Evolutionary conservation across 1,140 invertebrate species (phyloP).

Genomic region (Zaprionus nigranus): DNA sequence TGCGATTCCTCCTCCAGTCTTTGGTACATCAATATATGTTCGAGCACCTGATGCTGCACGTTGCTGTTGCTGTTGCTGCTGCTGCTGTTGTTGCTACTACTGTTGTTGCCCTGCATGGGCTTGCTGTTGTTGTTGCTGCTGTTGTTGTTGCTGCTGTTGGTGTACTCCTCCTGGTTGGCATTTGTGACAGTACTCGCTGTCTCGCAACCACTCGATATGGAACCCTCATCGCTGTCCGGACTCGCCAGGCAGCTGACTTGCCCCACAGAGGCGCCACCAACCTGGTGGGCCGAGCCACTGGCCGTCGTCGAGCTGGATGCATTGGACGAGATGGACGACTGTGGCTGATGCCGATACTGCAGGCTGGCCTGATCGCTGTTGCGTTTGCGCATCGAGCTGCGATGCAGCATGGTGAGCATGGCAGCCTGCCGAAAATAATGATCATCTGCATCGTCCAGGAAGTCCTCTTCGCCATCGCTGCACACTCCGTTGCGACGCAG

Average conservation of each 20-base stretch:
- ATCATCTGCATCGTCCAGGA: constrained; percentile 72
- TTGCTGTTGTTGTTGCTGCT: constrained; percentile 23
- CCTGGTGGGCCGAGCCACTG: constrained; percentile 48
- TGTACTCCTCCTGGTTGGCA: constrained; percentile 71
- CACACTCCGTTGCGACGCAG: constrained; percentile 69
- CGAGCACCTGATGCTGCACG: constrained; percentile 69
- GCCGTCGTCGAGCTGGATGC: constrained; percentile 82
- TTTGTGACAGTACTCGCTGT: constrained; percentile 89
- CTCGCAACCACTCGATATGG: constrained; percentile 91
- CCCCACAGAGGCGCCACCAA: constrained; percentile 55
- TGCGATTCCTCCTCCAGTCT: constrained; percentile 67
- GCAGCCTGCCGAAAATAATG: constrained; percentile 80
- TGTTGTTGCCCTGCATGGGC: constrained; percentile 20
- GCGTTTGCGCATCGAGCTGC: constrained; percentile 83
- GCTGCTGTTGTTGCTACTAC: neutral
- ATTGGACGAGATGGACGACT: constrained; percentile 81
- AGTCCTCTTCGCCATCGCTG: constrained; percentile 79
- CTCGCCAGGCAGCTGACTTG: constrained; percentile 74
- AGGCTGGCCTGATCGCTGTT: constrained; percentile 84
- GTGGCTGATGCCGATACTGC: constrained; percentile 78
- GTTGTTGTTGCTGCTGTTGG: neutral
- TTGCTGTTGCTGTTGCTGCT: constrained; percentile 19
- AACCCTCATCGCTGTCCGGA: constrained; percentile 89
- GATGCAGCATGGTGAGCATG: constrained; percentile 82
- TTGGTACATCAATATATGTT: constrained; percentile 81